phyloP scores from a whole-genome alignment of 2,888 invertebrate genomes.

The Harpalus rufipes region DNA sequence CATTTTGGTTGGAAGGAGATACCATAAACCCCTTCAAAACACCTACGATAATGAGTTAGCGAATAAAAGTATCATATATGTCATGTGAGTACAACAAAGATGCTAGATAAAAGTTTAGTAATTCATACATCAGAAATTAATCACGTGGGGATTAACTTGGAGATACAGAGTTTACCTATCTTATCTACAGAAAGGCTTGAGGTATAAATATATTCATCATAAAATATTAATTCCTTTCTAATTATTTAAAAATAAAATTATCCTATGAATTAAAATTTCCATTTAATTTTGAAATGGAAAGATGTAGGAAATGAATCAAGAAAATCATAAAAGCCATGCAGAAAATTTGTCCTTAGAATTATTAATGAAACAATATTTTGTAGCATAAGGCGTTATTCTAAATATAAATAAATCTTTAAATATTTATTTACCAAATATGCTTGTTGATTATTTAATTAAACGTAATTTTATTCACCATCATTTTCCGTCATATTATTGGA shows the following conservation, averaged over 20 bases:
- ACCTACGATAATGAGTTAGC: no score
- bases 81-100: no score
- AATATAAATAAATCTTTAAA: constrained; percentile 26
- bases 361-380: constrained; percentile 39
- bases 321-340: constrained; percentile 13
- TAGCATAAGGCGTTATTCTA: background rate
- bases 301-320: constrained; percentile 24
- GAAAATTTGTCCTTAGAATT: constrained; percentile 27
- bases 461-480: constrained; percentile 12
- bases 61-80: no score
- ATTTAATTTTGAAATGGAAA: constrained; percentile 14
- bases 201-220: no score
- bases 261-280: background rate
- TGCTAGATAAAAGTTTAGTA: no score
- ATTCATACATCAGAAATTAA: no score
- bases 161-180: no score
- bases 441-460: background rate
- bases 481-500: constrained; percentile 4
- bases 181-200: no score
- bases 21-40: no score
- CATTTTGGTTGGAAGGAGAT: no score
- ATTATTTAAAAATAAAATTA: background rate
- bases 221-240: background rate
- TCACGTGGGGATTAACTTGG: no score
- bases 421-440: background rate